Percentiles rank a stretch among this genome's conserved stretches.
phyloP scores from a whole-genome alignment of 2,113 vertebrate species.

The Crotalus tigris region DNA sequence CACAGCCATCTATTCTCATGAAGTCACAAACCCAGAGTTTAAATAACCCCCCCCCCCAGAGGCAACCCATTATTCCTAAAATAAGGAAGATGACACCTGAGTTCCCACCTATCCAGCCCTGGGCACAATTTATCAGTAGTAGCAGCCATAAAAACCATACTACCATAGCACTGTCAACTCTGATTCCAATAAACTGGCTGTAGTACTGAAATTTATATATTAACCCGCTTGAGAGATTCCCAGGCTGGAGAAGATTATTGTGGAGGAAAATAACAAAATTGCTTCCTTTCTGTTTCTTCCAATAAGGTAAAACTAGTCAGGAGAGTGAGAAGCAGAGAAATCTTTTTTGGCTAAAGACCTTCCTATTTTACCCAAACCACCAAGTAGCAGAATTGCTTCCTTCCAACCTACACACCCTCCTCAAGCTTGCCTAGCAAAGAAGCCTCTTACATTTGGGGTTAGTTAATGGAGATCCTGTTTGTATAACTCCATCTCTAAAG shows the following conservation, averaged over 20 bases:
- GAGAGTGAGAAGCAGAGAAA: not conserved
- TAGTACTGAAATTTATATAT: not conserved
- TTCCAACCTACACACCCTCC: not conserved
- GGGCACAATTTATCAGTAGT: not conserved
- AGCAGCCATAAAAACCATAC: not conserved
- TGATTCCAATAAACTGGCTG: not conserved
- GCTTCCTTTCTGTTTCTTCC: not conserved
- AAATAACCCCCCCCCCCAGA: not conserved
- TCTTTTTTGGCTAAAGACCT: not conserved
- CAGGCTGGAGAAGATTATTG: not conserved
- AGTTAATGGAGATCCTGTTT: not conserved
- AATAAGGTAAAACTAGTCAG: conserved; percentile 1
- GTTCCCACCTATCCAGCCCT: not conserved
- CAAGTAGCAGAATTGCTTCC: too few relatives aligned
- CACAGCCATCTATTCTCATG: not conserved
- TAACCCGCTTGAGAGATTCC: not conserved
- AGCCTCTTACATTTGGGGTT: not conserved
- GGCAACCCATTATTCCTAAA: not conserved
- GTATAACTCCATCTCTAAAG: not conserved
- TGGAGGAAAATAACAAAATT: not conserved
- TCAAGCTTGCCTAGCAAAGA: not conserved
- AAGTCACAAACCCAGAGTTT: not conserved
- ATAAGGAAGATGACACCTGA: not conserved
- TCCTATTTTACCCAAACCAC: not conserved
- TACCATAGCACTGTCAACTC: not conserved